phyloP scores from a whole-genome alignment of 2,113 vertebrate species.

The Salvator merianae region DNA sequence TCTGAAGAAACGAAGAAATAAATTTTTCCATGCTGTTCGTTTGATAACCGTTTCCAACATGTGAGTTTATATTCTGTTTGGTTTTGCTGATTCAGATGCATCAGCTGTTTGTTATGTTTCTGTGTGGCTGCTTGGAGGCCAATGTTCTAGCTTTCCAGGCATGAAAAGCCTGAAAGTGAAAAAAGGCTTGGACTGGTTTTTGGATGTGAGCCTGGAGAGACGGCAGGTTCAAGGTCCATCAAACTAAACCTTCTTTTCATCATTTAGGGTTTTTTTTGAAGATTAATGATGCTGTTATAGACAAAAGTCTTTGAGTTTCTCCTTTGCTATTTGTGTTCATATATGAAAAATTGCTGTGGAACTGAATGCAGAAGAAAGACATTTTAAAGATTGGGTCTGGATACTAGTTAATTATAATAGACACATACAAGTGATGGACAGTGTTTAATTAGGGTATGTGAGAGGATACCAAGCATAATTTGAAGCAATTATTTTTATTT shows the following conservation, averaged over 20 bases:
- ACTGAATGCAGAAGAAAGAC: not conserved
- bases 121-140: not conserved
- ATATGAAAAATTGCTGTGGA: not conserved
- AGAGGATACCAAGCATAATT: not conserved
- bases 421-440: not conserved
- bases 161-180: not conserved
- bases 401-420: not conserved
- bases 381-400: not conserved
- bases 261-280: not conserved
- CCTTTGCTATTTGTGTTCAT: conserved; percentile 1
- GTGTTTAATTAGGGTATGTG: not conserved
- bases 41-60: not conserved
- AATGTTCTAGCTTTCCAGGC: not conserved
- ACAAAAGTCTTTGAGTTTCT: not conserved
- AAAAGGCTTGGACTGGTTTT: not conserved
- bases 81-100: conserved; percentile 18
- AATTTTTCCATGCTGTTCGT: not conserved
- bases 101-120: conserved; percentile 1
- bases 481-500: not conserved
- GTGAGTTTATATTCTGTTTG: not conserved
- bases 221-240: not conserved
- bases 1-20: not conserved
- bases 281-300: not conserved
- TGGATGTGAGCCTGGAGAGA: conserved; percentile 8
- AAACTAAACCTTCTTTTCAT: not conserved